Evolutionary conservation across 2,113 vertebrate species (phyloP).

Genomic region (Tachysurus vachellii): DNA sequence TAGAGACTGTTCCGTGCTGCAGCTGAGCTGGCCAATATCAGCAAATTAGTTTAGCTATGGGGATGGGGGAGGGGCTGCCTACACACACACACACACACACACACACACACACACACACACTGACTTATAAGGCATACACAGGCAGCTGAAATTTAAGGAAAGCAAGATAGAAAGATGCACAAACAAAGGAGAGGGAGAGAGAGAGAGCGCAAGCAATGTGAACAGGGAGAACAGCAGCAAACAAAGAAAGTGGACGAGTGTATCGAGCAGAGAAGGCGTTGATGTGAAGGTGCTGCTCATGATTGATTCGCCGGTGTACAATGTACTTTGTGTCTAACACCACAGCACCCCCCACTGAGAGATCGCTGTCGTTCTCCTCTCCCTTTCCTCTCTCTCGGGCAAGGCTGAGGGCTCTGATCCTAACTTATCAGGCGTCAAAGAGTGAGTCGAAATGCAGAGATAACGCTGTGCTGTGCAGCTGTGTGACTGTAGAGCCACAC

Average conservation of each 20-base stretch:
- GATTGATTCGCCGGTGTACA: slow-evolving; percentile 54
- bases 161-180: neutral
- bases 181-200: slow-evolving; percentile 60
- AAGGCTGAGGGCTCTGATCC: slow-evolving; percentile 35
- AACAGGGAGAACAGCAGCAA: slow-evolving; percentile 25
- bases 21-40: slow-evolving; percentile 77
- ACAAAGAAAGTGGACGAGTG: slow-evolving; percentile 55
- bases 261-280: slow-evolving; percentile 57
- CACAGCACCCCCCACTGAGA: slow-evolving; percentile 29
- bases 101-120: slow-evolving; percentile 17
- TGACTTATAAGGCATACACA: slow-evolving; percentile 47
- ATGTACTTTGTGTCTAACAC: slow-evolving; percentile 43
- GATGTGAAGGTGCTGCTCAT: slow-evolving; percentile 58
- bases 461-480: neutral
- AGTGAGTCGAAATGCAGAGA: slow-evolving; percentile 3
- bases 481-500: slow-evolving; percentile 13
- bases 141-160: slow-evolving; percentile 35
- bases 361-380: slow-evolving; percentile 27
- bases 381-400: slow-evolving; percentile 8
- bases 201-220: slow-evolving; percentile 61
- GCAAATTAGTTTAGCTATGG: slow-evolving; percentile 74
- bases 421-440: slow-evolving; percentile 38
- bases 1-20: slow-evolving; percentile 64
- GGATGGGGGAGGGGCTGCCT: slow-evolving; percentile 42
- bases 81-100: slow-evolving; percentile 14